These are phyloP conservation scores for Trypoxylon attenuatum DNA, from an alignment of 2,888 invertebrate species.

Conservation along the genomic window DNA sequence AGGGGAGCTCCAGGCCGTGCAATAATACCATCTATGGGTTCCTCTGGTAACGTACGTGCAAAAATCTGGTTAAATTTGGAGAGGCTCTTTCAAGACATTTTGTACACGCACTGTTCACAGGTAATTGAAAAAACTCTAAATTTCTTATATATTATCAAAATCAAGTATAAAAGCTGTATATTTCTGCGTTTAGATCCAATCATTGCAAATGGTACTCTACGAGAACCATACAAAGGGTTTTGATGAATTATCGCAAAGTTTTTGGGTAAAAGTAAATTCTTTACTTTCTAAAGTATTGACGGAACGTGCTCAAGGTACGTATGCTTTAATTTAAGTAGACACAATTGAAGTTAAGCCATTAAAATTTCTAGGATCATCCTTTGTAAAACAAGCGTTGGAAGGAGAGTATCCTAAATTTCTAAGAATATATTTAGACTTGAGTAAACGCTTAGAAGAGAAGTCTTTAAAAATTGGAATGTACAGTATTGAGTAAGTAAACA, in stretches of 20 bases:
- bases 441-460: slow-evolving; percentile 79
- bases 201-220: slow-evolving; percentile 63
- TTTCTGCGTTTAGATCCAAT: slow-evolving; percentile 57
- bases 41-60: slow-evolving; percentile 78
- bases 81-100: slow-evolving; percentile 86
- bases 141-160: not conserved
- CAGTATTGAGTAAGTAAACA: slow-evolving; percentile 76
- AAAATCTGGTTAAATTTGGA: slow-evolving; percentile 93
- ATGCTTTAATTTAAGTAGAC: not conserved
- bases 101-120: slow-evolving; percentile 84
- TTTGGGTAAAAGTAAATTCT: slow-evolving; percentile 79
- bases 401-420: slow-evolving; percentile 91
- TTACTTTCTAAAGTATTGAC: slow-evolving; percentile 74
- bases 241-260: slow-evolving; percentile 72
- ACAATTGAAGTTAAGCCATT: not conserved
- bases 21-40: slow-evolving; percentile 77
- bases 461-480: slow-evolving; percentile 72
- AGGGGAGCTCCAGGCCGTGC: slow-evolving; percentile 78
- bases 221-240: slow-evolving; percentile 67
- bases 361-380: slow-evolving; percentile 71
- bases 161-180: not conserved
- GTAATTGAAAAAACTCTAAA: slow-evolving; percentile 65
- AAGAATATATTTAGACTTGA: slow-evolving; percentile 86
- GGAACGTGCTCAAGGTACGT: slow-evolving; percentile 74
- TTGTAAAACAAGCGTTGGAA: slow-evolving; percentile 88